Conservation (phyloP, 2,888 invertebrate species). For the Cylindroiulus punctatus region DNA sequence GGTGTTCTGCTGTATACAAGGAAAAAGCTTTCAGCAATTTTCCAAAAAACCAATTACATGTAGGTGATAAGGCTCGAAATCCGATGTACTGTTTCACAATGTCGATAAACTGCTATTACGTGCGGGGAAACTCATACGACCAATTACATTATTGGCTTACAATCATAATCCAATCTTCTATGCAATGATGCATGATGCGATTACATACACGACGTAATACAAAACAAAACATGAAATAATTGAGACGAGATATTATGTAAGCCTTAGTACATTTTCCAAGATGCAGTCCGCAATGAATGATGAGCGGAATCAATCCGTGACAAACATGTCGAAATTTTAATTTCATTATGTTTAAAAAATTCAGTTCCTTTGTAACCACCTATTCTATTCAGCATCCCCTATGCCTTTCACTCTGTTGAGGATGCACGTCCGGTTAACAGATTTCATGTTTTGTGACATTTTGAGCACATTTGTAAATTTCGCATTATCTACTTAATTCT, state of each 20-base stretch:
- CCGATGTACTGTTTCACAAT: slow-evolving; percentile 9
- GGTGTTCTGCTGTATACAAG: background rate
- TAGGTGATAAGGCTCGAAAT: background rate
- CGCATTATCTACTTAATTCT: no score
- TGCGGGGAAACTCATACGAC: background rate
- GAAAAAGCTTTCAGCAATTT: background rate
- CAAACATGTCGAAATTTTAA: no score
- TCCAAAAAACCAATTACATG: background rate
- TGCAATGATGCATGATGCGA: background rate
- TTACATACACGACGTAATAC: background rate
- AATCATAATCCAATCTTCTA: background rate
- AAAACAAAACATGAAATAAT: background rate
- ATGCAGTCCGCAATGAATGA: background rate
- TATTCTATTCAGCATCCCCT: no score
- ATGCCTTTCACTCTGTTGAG: no score
- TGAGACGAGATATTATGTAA: background rate
- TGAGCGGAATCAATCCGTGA: no score
- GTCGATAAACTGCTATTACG: background rate
- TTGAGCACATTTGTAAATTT: no score
- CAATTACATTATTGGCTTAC: background rate
- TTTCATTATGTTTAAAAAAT: no score
- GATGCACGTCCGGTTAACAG: no score
- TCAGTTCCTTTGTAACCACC: no score
- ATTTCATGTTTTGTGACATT: no score
- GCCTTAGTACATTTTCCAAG: no score